Conservation (phyloP, 1,140 invertebrate genomes). For the Euura lappo region DNA sequence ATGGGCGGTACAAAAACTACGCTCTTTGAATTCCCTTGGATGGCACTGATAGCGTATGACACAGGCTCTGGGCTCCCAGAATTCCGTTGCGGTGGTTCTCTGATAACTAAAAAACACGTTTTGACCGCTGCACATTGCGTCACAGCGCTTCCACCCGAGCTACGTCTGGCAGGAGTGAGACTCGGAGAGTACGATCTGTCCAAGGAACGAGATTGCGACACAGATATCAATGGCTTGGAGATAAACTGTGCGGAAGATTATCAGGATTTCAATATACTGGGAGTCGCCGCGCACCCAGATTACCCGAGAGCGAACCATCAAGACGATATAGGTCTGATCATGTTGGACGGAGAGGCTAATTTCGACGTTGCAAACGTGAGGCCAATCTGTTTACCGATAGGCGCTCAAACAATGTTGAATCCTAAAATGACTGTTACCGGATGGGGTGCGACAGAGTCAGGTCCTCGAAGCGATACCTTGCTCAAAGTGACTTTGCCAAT, state of each 20-base stretch:
- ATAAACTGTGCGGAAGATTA: constrained; percentile 59
- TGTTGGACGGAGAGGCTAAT: constrained; percentile 55
- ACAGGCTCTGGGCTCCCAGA: constrained; percentile 51
- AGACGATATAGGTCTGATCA: constrained; percentile 68
- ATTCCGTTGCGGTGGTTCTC: constrained; percentile 66
- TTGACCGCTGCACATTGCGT: constrained; percentile 74
- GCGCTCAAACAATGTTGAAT: constrained; percentile 40
- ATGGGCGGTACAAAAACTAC: constrained; percentile 61
- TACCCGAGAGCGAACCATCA: constrained; percentile 54
- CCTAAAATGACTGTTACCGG: constrained; percentile 56
- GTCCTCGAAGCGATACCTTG: constrained; percentile 43
- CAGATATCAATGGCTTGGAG: constrained; percentile 37
- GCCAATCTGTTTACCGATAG: constrained; percentile 63
- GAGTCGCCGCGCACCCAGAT: constrained; percentile 60
- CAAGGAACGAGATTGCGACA: constrained; percentile 63
- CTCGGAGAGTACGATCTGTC: constrained; percentile 65
- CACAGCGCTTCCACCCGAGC: constrained; percentile 45
- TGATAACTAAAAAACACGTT: constrained; percentile 68
- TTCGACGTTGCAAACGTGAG: constrained; percentile 55
- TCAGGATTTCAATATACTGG: constrained; percentile 63
- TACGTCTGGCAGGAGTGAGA: constrained; percentile 50
- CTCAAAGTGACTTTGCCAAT: constrained; percentile 59
- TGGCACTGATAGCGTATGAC: constrained; percentile 62
- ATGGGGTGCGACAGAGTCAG: constrained; percentile 60
- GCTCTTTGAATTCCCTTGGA: constrained; percentile 68